These are phyloP conservation scores for Fratercula arctica DNA, from an alignment of 2,797 vertebrate genomes.

Conservation along the genomic window DNA sequence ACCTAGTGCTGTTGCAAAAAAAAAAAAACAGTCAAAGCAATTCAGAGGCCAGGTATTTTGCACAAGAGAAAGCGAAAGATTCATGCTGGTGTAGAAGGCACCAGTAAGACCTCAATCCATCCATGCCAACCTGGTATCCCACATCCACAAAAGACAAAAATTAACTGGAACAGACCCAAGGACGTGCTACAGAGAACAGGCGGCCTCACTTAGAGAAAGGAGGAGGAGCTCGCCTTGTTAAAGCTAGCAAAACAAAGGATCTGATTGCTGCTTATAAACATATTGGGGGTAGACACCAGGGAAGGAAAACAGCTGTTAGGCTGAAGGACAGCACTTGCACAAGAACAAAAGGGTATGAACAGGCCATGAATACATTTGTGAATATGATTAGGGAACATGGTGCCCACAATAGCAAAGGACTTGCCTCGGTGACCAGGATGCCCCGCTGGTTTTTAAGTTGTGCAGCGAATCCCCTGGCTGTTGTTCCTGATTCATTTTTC, in stretches of 20 bases:
- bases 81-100: background rate
- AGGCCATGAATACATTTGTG: slow-evolving; percentile 37
- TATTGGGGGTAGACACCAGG: slow-evolving; percentile 5
- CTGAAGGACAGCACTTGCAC: slow-evolving; percentile 35
- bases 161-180: background rate
- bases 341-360: slow-evolving; percentile 40
- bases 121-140: background rate
- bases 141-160: background rate
- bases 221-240: slow-evolving; percentile 23
- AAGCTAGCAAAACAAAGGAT: slow-evolving; percentile 47
- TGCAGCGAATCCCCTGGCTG: background rate
- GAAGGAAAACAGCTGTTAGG: slow-evolving; percentile 54
- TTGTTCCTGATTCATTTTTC: slow-evolving; percentile 8
- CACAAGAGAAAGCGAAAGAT: background rate
- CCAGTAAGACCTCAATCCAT: background rate
- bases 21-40: background rate
- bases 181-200: background rate
- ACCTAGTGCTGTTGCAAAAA: background rate
- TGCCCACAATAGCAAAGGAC: background rate
- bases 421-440: background rate
- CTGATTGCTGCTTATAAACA: slow-evolving; percentile 41
- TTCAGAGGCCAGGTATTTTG: background rate
- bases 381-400: background rate
- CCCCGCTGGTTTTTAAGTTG: background rate
- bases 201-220: background rate